phyloP scores from a whole-genome alignment of 2,888 invertebrate genomes.

The Sturmia bella region DNA sequence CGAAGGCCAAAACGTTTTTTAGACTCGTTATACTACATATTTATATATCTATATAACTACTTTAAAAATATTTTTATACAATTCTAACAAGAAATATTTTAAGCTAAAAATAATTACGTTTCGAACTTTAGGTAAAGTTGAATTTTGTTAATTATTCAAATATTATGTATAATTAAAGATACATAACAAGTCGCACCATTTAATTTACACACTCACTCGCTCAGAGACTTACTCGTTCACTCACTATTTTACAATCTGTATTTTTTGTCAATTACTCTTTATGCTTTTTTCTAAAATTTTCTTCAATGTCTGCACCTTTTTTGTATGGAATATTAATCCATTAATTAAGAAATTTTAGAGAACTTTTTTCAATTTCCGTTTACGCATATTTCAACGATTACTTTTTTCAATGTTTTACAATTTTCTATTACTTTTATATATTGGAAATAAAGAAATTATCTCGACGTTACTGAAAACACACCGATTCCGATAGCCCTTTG shows the following conservation, averaged over 20 bases:
- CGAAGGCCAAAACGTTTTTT: slow-evolving; percentile 55
- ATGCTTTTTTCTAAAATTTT: slow-evolving; percentile 59
- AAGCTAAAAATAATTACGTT: slow-evolving; percentile 26
- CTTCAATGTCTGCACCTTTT: slow-evolving; percentile 63
- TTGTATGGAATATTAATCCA: slow-evolving; percentile 40
- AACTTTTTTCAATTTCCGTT: slow-evolving; percentile 66
- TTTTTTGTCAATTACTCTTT: slow-evolving; percentile 65
- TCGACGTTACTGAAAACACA: slow-evolving; percentile 58
- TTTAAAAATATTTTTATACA: neutral
- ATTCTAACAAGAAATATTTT: neutral
- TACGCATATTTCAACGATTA: slow-evolving; percentile 67
- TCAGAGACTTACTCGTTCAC: slow-evolving; percentile 48
- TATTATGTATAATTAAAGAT: slow-evolving; percentile 23
- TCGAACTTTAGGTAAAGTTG: slow-evolving; percentile 22
- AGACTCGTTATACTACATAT: neutral
- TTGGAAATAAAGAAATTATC: slow-evolving; percentile 45
- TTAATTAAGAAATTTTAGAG: slow-evolving; percentile 39
- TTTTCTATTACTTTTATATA: slow-evolving; percentile 49
- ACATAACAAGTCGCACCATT: slow-evolving; percentile 50
- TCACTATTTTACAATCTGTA: slow-evolving; percentile 63
- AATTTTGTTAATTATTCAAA: slow-evolving; percentile 29
- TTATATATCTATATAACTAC: too few relatives aligned
- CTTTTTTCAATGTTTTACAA: slow-evolving; percentile 47
- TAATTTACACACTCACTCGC: slow-evolving; percentile 45
- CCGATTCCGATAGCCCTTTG: slow-evolving; percentile 70